Conservation (phyloP, 2,113 vertebrate species). For the Sorex araneus region DNA sequence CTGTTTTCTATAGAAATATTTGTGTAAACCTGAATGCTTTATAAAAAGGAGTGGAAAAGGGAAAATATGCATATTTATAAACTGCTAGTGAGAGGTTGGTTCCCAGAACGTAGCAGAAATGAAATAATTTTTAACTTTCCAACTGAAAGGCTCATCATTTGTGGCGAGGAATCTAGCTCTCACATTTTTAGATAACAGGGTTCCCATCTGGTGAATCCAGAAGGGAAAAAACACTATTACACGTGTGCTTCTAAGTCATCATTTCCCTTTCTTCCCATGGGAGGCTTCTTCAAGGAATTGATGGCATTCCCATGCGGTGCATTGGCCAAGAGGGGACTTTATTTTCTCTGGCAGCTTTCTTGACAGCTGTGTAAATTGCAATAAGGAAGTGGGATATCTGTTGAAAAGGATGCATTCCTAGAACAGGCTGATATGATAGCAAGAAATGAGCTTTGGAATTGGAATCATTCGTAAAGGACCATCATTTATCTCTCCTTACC, state of each 20-base stretch:
- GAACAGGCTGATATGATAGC: background rate
- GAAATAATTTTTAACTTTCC: background rate
- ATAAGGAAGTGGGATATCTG: background rate
- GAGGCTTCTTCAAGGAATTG: background rate
- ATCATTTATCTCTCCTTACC: background rate
- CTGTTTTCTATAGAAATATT: background rate
- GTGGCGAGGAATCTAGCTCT: background rate
- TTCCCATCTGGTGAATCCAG: background rate
- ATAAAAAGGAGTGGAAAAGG: conserved; percentile 24
- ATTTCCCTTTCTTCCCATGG: background rate
- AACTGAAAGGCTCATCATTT: background rate
- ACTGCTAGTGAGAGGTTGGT: background rate
- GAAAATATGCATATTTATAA: background rate
- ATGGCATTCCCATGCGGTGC: background rate
- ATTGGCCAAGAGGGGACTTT: background rate
- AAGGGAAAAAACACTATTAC: background rate
- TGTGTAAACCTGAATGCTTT: background rate
- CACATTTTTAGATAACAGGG: background rate
- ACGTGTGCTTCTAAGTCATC: background rate
- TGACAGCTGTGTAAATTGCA: background rate
- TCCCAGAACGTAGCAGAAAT: background rate
- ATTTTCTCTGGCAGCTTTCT: background rate
- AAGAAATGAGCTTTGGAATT: background rate
- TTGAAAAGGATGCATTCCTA: background rate
- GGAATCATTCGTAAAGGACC: background rate